Conservation (phyloP, 2,888 invertebrate genomes). For the Pristionchus mayeri region DNA sequence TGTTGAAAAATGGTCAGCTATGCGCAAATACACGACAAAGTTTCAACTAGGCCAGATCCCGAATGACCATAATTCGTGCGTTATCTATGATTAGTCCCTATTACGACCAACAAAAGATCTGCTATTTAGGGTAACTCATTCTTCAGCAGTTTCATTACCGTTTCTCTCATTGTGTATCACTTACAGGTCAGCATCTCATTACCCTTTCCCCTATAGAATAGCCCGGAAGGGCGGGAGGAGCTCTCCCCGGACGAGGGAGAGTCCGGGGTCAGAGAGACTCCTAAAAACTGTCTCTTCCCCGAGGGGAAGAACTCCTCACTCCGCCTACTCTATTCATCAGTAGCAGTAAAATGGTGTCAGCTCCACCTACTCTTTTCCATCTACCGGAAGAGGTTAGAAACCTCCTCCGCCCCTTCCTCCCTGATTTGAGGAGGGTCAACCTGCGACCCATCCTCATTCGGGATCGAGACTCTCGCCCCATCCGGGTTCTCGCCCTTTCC, state of each 20-base stretch:
- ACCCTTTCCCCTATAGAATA: conserved; percentile 33
- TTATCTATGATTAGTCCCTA: conserved; percentile 5
- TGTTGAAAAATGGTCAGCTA: neutral
- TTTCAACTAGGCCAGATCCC: conserved; percentile 24
- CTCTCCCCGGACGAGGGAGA: conserved; percentile 5
- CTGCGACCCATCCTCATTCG: conserved; percentile 30
- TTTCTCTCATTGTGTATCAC: conserved; percentile 38
- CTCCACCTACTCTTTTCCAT: conserved; percentile 39
- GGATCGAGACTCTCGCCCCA: neutral
- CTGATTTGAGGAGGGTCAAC: conserved; percentile 46
- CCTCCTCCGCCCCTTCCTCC: neutral
- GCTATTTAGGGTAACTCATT: neutral
- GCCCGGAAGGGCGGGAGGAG: neutral
- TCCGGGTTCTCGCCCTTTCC: neutral
- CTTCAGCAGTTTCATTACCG: conserved; percentile 31
- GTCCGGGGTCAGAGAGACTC: conserved; percentile 2
- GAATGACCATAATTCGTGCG: conserved; percentile 6
- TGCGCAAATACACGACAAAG: neutral
- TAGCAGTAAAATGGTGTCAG: conserved; percentile 44
- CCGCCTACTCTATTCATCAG: conserved; percentile 44
- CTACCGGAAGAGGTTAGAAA: conserved; percentile 41
- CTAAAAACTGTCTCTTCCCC: conserved; percentile 37
- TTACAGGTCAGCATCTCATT: conserved; percentile 39
- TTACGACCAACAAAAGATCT: neutral
- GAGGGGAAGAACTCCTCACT: conserved; percentile 19